Evolutionary conservation across 2,797 vertebrate species (phyloP), one percentile per base, ranked within the genome.

Genomic region (Anas bernieri): DNA sequence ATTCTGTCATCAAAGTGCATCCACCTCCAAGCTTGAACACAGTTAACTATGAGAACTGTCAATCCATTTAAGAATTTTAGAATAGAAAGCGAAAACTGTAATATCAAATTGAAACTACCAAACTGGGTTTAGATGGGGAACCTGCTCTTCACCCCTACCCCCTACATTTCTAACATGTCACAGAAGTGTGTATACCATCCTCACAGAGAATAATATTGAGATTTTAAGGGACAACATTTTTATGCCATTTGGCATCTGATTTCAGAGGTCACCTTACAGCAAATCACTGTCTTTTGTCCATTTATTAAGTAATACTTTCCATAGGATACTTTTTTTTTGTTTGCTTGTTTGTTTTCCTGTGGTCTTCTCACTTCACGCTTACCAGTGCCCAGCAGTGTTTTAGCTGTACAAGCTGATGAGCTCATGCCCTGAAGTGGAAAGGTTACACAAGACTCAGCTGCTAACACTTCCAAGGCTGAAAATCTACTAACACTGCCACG

Each of bases 401-500:
- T 37, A 55, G 33, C 78, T 66, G 73, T 54, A 68, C 21, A 48
- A 83, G 73, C 78, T 84, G 90, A 74, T 83, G 86, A 96, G 31
- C 54, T 88, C 70, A 72, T 2, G 4, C 39, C 62, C 46, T 80
- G 3, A 77, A 76, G 66, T 6, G 30, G 26, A 86, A 90, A 91
- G 69, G 72, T 80, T 83, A 74, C 83, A 64, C 83, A 77, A 90
- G 67, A 61, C 50, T 54, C 83, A 92, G 81, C 83, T 92, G 91
- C 73, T 87, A 73, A 92, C 75, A 12, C 43, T 94, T 59, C 70
- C n/a, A 46, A 46, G 67, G 59, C 83, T 96, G 74, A 83, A 82
- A 88, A 84, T 78, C 87, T 90, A 77, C 83, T 90, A 92, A 88
- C 72, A 80, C 86, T 92, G 91, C 90, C 91, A 97, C 26, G 33